Conservation (phyloP, 2,797 vertebrate species). For the Sebastes miniatus region DNA sequence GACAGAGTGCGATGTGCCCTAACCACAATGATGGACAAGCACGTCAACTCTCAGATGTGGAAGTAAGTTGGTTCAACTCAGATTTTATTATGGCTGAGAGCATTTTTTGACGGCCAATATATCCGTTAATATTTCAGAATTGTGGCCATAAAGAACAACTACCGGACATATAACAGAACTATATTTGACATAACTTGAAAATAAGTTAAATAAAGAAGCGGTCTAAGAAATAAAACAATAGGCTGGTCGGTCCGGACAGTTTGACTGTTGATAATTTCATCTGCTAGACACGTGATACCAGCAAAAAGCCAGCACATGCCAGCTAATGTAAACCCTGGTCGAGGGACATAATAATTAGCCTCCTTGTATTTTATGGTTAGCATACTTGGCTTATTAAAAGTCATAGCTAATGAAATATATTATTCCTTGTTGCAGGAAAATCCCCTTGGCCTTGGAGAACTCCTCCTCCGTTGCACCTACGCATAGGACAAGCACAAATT, state of each 20-base stretch:
- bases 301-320: no score
- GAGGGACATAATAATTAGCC: not conserved
- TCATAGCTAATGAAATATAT: not conserved
- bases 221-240: no score
- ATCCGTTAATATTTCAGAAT: no score
- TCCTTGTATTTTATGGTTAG: not conserved
- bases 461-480: conserved; percentile 83
- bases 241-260: no score
- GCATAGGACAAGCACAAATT: conserved; percentile 91
- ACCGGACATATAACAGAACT: no score
- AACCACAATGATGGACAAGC: conserved; percentile 96
- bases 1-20: conserved; percentile 93
- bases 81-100: not conserved
- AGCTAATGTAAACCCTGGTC: no score
- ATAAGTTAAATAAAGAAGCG: no score
- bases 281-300: no score
- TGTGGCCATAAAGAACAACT: no score
- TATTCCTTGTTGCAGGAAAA: conserved; percentile 85
- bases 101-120: no score
- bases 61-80: conserved; percentile 85
- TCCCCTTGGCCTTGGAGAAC: conserved; percentile 91
- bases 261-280: no score
- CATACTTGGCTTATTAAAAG: not conserved
- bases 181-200: no score
- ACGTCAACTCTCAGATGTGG: conserved; percentile 98